phyloP scores from a whole-genome alignment of 2,888 invertebrate species.

The Hypena proboscidalis region DNA sequence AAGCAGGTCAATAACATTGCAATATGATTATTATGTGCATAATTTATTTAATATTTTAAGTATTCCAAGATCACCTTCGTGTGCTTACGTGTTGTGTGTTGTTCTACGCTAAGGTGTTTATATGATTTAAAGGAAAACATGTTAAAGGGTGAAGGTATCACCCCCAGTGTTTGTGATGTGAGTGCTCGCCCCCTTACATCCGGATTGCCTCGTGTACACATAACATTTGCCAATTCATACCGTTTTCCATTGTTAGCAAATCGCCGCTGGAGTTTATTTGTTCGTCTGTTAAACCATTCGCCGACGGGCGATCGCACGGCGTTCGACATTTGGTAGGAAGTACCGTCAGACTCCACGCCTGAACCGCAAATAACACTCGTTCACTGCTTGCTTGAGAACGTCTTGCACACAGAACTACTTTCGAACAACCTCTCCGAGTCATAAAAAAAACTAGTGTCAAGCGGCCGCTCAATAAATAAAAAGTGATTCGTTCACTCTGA shows the following conservation, averaged over 20 bases:
- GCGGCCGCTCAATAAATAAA: constrained; percentile 61
- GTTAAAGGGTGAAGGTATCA: neutral
- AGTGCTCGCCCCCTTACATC: constrained; percentile 4
- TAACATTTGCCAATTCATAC: constrained; percentile 60
- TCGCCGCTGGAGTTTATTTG: constrained; percentile 69
- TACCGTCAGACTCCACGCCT: constrained; percentile 51
- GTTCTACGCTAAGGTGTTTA: too few relatives aligned
- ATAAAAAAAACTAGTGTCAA: constrained; percentile 60
- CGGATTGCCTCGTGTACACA: constrained; percentile 36
- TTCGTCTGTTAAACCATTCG: constrained; percentile 75
- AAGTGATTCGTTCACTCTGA: constrained; percentile 62
- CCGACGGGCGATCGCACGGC: constrained; percentile 70
- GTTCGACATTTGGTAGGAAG: constrained; percentile 69
- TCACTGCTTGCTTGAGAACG: constrained; percentile 48
- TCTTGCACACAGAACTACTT: constrained; percentile 59
- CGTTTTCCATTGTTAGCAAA: constrained; percentile 77
- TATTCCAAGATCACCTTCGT: too few relatives aligned
- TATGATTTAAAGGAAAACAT: too few relatives aligned
- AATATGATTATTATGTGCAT: too few relatives aligned
- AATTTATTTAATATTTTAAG: too few relatives aligned
- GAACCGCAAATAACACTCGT: constrained; percentile 56
- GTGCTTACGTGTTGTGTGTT: too few relatives aligned
- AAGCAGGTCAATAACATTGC: too few relatives aligned
- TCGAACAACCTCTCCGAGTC: constrained; percentile 59
- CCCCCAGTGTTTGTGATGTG: too few relatives aligned